Conservation (phyloP, 2,113 vertebrate species). For the Cromileptes altivelis region DNA sequence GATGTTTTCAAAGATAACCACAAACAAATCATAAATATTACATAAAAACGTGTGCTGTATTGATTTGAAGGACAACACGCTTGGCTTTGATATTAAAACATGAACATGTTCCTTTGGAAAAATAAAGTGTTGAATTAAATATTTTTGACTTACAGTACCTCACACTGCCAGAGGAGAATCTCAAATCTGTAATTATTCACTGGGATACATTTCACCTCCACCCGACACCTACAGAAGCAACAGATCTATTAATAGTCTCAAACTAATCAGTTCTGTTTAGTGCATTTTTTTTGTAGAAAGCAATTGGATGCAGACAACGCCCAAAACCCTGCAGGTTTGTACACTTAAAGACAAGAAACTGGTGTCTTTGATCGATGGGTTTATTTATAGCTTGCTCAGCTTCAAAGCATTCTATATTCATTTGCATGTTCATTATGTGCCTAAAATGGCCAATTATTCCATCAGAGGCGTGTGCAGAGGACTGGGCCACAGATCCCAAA, state of each 20-base stretch:
- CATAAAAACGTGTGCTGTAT: constrained; percentile 9
- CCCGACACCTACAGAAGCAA: not conserved
- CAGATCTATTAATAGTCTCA: constrained; percentile 10
- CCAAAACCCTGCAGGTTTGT: constrained; percentile 38
- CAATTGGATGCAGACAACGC: not conserved
- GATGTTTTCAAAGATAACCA: constrained; percentile 20
- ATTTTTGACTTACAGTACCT: not conserved
- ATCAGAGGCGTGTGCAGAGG: constrained; percentile 61
- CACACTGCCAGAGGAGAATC: constrained; percentile 10
- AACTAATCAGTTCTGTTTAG: constrained; percentile 8
- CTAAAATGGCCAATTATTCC: constrained; percentile 76
- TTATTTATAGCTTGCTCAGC: constrained; percentile 66
- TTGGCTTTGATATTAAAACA: constrained; percentile 49
- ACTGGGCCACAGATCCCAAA: constrained; percentile 57
- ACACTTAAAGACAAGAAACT: constrained; percentile 49
- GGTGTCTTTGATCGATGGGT: constrained; percentile 64
- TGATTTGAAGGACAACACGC: constrained; percentile 27
- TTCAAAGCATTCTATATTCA: constrained; percentile 64
- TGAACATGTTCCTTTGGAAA: constrained; percentile 27
- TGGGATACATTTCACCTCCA: not conserved
- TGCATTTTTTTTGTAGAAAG: not conserved
- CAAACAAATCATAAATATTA: constrained; percentile 39
- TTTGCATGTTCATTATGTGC: constrained; percentile 74
- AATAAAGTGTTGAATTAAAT: constrained; percentile 26
- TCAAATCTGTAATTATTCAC: not conserved